A percentile compares a stretch with the other conserved stretches of the same genome.
These are phyloP conservation scores for Trogon surrucura DNA, from an alignment of 2,113 vertebrate genomes.

Conservation along the genomic window DNA sequence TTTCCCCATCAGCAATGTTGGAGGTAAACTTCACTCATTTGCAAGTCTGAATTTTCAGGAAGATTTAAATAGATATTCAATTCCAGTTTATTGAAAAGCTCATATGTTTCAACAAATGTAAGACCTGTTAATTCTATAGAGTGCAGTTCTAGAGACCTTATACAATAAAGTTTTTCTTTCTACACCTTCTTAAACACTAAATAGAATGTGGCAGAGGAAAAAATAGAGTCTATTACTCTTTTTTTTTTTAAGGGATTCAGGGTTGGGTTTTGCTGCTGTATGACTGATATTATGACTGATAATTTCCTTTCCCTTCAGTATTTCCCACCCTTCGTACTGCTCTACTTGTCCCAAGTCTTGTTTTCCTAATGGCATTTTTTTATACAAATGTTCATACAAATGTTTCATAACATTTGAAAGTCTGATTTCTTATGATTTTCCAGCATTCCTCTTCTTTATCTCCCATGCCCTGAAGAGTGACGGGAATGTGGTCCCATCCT, in stretches of 20 bases:
- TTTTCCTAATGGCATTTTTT: neutral
- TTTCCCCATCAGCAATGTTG: neutral
- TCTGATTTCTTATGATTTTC: neutral
- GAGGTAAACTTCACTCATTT: neutral
- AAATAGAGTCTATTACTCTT: neutral
- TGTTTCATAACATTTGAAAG: neutral
- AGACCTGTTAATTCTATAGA: neutral
- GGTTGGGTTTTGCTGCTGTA: neutral
- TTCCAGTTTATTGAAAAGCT: neutral
- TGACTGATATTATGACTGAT: neutral
- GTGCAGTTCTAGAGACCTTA: neutral
- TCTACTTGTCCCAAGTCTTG: no score
- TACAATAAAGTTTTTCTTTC: neutral
- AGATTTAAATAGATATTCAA: neutral
- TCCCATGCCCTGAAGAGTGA: neutral
- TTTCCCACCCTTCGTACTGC: neutral
- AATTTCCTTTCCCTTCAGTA: neutral
- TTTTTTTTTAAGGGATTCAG: neutral
- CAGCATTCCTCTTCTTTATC: neutral
- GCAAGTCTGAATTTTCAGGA: neutral
- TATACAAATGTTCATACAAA: neutral
- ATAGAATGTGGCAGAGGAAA: neutral
- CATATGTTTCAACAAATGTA: neutral
- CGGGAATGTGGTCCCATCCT: fast-evolving
- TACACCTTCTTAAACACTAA: neutral